Base-by-base conservation (phyloP, 1,140 invertebrate species). In the Chironomus striatipennis region DNA sequence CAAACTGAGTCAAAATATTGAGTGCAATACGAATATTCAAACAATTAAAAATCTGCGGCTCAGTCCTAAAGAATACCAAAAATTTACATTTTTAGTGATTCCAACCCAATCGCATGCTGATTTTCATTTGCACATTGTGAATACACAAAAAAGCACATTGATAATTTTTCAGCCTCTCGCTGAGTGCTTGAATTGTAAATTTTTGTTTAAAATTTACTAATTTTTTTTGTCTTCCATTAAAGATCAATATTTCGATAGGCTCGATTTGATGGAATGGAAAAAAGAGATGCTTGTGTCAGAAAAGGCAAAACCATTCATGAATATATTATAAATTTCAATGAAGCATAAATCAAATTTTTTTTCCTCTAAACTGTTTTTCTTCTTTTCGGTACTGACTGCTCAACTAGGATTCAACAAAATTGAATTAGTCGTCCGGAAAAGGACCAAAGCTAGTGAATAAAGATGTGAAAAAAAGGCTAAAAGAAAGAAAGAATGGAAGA, bases 341-440 rank as follows among this genome's bases (percentile, higher is more conserved):
- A 57, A 15, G 12, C 47, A 57, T 57, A 57, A 57, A 57, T 57
- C 47, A 57, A 57, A 57, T 57, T 57, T 57, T n/a, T 57, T n/a
- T n/a, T n/a, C n/a, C n/a, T n/a, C n/a, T n/a, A n/a, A n/a, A n/a
- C n/a, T 47, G 9, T 47, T 43, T 47, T 57, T 12, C 5, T 10
- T 57, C 47, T 15, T n/a, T n/a, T 12, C 12, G 5, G n/a, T 57
- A 15, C n/a, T 7, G 15, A 57, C 47, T 57, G 9, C n/a, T 57
- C n/a, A 57, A n/a, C n/a, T n/a, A 57, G n/a, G 47, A 15, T 15
- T 57, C n/a, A n/a, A 57, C n/a, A 15, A 15, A 57, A 57, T 57
- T 57, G 47, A 57, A 57, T 57, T 57, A 57, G 47, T n/a, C n/a
- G 24, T 34, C 24, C 24, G 24, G 24, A 34, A 34, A 34, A 34